Base-by-base conservation (phyloP, 2,113 vertebrate genomes). In the Ia io region DNA sequence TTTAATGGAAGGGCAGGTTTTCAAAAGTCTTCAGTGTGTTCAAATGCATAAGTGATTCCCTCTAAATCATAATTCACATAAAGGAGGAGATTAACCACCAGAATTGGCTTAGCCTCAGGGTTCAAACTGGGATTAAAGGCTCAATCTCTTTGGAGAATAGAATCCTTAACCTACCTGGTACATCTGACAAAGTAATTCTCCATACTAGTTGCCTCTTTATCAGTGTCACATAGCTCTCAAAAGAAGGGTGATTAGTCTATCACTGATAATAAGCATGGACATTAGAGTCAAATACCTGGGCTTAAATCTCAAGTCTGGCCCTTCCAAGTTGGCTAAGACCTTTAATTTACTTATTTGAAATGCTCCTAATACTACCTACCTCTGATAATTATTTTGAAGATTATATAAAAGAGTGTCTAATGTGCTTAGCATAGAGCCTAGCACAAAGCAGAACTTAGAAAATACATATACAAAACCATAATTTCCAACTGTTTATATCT, bases 311-410 rank as follows among this genome's bases (percentile, higher is more conserved):
- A 67, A 71, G 28, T 84, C 22, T 61, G 32, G 78, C 18, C 56
- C 47, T 93, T 95, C 32, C 37, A 91, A 91, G 12, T 14, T 69
- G 37, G 12, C 35, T 69, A 51, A 86, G 28, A 78, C 30, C 35
- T 96, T 93, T 87, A 91, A 94, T 77, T 94, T 94, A 79, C 30
- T 67, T 69, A 74, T 74, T 90, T 63, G 6, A 84, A 65, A 70
- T 69, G 8, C 17, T 95, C 8, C 40, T 82, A 92, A 69, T 82
- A 95, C 85, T 88, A 88, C 4, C 30, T 90, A 51, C 30, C 32
- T 85, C 6, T 30, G 9, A 9, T 61, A 44, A 88, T 40, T 53
- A 63, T 77, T 78, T 42, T 37, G 53, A 86, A 83, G 22, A 83
- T 85, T 42, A 61, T 7, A 0, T 71, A 28, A 59, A 59, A 90